Base-by-base conservation (phyloP, 2,797 vertebrate species). In the Leptodactylus fallax region DNA sequence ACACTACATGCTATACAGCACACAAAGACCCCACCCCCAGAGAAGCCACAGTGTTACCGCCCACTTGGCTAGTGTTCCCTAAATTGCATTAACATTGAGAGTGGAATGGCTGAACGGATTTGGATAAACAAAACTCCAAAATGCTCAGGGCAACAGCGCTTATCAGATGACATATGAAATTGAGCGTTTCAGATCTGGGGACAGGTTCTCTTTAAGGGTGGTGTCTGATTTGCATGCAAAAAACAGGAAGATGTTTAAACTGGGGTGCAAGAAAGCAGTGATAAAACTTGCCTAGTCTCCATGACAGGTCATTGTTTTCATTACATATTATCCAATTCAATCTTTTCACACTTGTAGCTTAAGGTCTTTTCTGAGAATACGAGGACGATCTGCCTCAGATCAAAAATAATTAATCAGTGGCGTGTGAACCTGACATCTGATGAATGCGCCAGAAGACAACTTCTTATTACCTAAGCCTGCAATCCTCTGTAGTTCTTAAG, bases 331-430 rank as follows among this genome's bases (percentile, higher is more conserved):
- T 19, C 16, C 36, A 72, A 7, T 19, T 12, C 19, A 12, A 10
- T 76, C 45, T 76, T 49, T 19, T 76, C 72, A 76, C 21, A 76
- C 21, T 49, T 76, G 72, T 76, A 49, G 51, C 72, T 13, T 76
- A 51, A n/a, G 47, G 45, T n/a, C 45, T n/a, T 51, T 76, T 76
- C 72, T n/a, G 19, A 76, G 21, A 76, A 76, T 76, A 13, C 19
- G 11, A n/a, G 47, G 21, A 71, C 36, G 27, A 49, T 49, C 10
- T 76, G 21, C 17, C 10, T 49, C 36, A 7, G 5, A 11, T 25
- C 45, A 74, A 74, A 74, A 47, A 74, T 36, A 49, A 74, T 47
- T 47, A 72, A 19, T 49, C 71, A 72, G 17, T 14, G 17, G 9
- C 9, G 36, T 74, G 71, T 47, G 45, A 74, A 47, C 25, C 45